Evolutionary conservation across 2,113 vertebrate genomes (phyloP).

Genomic region (Carettochelys insculpta): DNA sequence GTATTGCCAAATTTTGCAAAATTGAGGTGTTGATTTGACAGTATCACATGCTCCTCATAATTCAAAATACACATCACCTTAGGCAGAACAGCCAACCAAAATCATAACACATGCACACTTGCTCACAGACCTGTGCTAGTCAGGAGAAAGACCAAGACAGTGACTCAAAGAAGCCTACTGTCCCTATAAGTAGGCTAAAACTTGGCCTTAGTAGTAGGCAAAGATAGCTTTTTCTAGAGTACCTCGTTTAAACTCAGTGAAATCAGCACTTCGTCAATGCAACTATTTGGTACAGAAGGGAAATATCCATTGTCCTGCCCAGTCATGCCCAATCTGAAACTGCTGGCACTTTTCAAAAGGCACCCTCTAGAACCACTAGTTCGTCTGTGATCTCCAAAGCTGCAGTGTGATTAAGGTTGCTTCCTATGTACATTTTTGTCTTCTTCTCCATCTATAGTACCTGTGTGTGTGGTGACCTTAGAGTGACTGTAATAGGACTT

Average conservation of each 20-base stretch:
- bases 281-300: neutral
- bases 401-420: too few species aligned
- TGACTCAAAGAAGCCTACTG: neutral
- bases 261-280: neutral
- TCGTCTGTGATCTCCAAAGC: neutral
- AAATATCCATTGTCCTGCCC: neutral
- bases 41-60: neutral
- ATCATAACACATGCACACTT: neutral
- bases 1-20: neutral
- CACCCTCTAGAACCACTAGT: neutral
- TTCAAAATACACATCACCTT: neutral
- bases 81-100: neutral
- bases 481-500: neutral
- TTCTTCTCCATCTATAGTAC: too few species aligned
- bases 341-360: neutral
- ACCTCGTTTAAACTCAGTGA: neutral
- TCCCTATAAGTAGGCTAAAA: neutral
- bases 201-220: neutral
- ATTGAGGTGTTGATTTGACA: neutral
- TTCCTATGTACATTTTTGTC: neutral
- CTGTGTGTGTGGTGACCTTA: too few species aligned
- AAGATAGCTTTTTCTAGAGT: neutral
- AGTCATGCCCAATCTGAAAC: neutral
- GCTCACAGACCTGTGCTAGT: neutral
- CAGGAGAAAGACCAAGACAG: neutral